These are phyloP conservation scores for Blastomussa wellsi DNA, from an alignment of 92 coral and sea anemone species.

Conservation along the genomic window DNA sequence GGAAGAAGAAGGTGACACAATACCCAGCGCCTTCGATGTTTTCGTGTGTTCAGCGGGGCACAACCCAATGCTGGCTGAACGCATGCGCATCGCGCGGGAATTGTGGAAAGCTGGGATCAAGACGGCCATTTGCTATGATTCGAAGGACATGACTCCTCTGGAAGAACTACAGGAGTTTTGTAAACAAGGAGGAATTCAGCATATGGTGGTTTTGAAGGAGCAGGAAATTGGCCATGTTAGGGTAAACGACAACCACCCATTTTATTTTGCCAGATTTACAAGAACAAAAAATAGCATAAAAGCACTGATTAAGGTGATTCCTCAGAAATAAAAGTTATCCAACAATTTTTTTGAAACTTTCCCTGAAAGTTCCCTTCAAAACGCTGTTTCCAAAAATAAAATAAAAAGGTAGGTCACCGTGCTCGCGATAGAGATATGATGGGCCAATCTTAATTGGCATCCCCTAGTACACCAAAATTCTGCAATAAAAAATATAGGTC, in stretches of 20 bases:
- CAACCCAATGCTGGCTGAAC: slow-evolving; percentile 69
- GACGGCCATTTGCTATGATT: slow-evolving; percentile 76
- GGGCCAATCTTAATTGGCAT: too few species aligned
- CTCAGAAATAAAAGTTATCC: too few species aligned
- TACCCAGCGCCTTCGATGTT: slow-evolving; percentile 80
- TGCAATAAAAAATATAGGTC: too few species aligned
- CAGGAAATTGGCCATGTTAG: slow-evolving; percentile 80
- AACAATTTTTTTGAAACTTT: too few species aligned
- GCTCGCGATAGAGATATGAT: too few species aligned
- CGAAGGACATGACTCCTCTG: slow-evolving; percentile 58
- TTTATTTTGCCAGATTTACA: too few species aligned
- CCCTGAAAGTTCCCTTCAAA: too few species aligned
- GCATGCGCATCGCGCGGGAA: slow-evolving; percentile 85
- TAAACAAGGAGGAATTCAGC: slow-evolving; percentile 75
- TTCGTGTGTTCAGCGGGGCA: slow-evolving; percentile 85
- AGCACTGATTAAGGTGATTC: too few species aligned
- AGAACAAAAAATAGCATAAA: too few species aligned
- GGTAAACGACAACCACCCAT: slow-evolving; percentile 26
- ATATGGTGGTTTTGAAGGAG: slow-evolving; percentile 85
- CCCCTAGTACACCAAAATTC: too few species aligned
- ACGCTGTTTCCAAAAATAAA: too few species aligned
- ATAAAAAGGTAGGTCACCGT: too few species aligned
- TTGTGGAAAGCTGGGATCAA: slow-evolving; percentile 78
- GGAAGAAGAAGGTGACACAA: slow-evolving; percentile 49
- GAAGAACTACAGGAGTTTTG: slow-evolving; percentile 87